Percentiles rank a stretch among this genome's conserved stretches.
phyloP scores from a whole-genome alignment of 2,797 vertebrate species.

The Chelmon rostratus region DNA sequence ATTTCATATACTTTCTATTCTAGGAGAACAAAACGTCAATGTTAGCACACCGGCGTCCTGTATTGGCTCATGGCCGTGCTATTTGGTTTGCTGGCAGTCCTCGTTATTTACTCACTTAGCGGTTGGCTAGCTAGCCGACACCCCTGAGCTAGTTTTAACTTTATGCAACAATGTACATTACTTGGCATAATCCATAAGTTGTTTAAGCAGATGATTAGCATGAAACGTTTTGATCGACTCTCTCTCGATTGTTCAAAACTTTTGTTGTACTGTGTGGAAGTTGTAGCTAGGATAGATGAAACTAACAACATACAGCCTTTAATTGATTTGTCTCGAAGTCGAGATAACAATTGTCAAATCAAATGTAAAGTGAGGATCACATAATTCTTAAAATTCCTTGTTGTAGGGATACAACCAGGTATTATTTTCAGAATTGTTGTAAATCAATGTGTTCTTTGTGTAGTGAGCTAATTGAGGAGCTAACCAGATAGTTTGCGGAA shows the following conservation, averaged over 20 bases:
- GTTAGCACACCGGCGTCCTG: neutral
- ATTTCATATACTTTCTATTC: neutral
- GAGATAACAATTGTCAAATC: neutral
- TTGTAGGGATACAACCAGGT: too few relatives aligned
- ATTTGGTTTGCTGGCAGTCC: neutral
- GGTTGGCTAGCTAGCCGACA: conserved; percentile 15
- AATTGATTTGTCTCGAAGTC: neutral
- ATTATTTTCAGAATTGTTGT: neutral
- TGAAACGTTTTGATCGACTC: neutral
- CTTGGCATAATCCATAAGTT: neutral
- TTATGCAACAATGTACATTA: neutral
- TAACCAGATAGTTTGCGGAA: neutral
- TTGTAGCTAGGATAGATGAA: neutral
- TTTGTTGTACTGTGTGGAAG: neutral
- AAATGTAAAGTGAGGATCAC: neutral
- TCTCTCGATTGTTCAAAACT: neutral
- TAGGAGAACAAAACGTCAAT: neutral
- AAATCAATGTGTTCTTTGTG: neutral
- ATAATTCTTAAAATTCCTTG: neutral
- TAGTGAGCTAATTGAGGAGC: neutral
- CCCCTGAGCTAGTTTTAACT: neutral
- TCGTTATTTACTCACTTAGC: neutral
- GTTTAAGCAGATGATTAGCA: neutral
- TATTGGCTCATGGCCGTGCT: neutral
- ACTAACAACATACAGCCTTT: neutral